Evolutionary conservation across 2,113 vertebrate species (phyloP), one percentile per base, ranked within the genome.

Genomic region (Sorex fumeus): DNA sequence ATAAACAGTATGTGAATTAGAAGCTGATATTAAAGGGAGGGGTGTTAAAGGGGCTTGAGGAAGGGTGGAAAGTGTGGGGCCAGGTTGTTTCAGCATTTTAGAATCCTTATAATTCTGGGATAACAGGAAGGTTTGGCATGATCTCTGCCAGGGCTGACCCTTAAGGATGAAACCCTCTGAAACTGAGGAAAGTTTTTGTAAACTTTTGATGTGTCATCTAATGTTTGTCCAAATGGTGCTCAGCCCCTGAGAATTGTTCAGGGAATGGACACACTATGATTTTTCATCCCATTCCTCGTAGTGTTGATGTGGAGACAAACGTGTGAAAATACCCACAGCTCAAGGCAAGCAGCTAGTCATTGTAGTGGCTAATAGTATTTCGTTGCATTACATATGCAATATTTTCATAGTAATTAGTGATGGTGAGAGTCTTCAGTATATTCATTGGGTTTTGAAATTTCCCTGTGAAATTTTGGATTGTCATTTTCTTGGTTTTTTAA

Each of bases 361-460:
- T 92, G 80, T 74, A 21, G 6, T 80, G 3, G 32, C 6, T 75
- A 70, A 19, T 81, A 76, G 32, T 84, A 45, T 74, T 19, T 91
- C 45, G 64, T 27, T 43, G 28, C 50, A 8, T 21, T 57, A 5
- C 67, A 47, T 71, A 32, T 85, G 19, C 79, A 19, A 64, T 79
- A 60, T 84, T 70, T 86, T 86, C 30, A 16, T 66, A 12, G 47
- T 84, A 25, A 75, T 12, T 75, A 50, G 71, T 70, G 23, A 64
- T 84, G 7, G 23, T 80, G 30, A 79, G 6, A 18, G 67, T 9
- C 10, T 62, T 88, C 69, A 57, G 2, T 66, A 66, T 89, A 66
- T 32, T 72, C 72, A 50, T 34, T 93, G n/a, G 25, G 28, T 84
- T 88, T 78, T 88, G n/a, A 78, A 76, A 64, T 79, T 60, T 70